A percentile compares a stretch with the other conserved stretches of the same genome.
phyloP scores from a whole-genome alignment of 1,140 invertebrate genomes.

The Neodiprion fabricii region DNA sequence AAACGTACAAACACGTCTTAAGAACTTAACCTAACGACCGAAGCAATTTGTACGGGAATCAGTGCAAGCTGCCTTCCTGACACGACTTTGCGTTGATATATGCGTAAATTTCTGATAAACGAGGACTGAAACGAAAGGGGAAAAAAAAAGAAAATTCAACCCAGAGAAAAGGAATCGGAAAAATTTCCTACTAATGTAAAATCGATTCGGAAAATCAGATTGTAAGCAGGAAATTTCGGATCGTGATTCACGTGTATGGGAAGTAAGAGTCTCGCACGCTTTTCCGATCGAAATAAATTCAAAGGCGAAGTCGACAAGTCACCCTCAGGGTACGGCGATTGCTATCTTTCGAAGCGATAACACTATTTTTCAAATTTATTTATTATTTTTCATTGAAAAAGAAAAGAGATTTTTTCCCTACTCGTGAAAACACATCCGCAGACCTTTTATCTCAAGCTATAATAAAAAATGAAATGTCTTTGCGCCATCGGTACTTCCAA shows the following conservation, averaged over 20 bases:
- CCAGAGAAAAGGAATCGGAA: not conserved
- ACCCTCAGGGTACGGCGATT: not conserved
- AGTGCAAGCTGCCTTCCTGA: not conserved
- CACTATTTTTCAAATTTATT: not conserved
- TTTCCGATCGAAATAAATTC: not conserved
- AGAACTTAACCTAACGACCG: conserved; percentile 5
- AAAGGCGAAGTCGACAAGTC: not conserved
- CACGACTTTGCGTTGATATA: not conserved
- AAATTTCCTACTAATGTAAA: not conserved
- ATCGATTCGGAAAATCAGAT: conserved; percentile 3
- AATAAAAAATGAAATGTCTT: not conserved
- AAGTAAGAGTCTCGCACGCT: not conserved
- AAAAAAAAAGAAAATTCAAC: not conserved
- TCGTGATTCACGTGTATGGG: not conserved
- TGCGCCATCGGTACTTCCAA: no score
- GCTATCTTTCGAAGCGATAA: not conserved
- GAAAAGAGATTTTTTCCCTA: not conserved
- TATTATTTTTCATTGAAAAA: not conserved
- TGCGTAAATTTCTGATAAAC: not conserved
- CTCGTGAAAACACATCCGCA: not conserved
- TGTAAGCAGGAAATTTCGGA: not conserved
- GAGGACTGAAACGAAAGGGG: not conserved
- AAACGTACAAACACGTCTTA: conserved; percentile 1
- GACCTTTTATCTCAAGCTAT: not conserved
- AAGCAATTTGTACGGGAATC: not conserved